A percentile compares a stretch with the other conserved stretches of the same genome.
Conservation (phyloP, 2,113 vertebrate genomes). For the Origma solitaria region DNA sequence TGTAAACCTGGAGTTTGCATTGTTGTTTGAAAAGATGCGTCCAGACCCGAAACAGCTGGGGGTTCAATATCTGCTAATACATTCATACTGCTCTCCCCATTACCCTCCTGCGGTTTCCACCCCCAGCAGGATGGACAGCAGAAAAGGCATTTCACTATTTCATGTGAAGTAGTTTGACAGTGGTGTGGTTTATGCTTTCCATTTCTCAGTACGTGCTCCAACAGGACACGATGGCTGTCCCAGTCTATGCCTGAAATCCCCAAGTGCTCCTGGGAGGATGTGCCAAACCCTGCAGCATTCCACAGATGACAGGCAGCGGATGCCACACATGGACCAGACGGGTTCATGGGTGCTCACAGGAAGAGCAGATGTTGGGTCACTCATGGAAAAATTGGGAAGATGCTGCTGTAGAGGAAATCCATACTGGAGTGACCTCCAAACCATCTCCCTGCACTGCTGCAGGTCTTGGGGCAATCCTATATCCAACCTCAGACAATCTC, state of each 20-base stretch:
- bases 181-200: neutral
- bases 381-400: neutral
- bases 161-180: neutral
- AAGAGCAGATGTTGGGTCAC: neutral
- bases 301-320: accelerated
- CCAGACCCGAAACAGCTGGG: neutral
- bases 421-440: neutral
- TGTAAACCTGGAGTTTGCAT: neutral
- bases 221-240: neutral
- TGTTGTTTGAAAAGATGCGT: neutral
- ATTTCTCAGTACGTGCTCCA: neutral
- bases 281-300: neutral
- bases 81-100: neutral
- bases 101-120: neutral
- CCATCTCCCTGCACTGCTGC: neutral
- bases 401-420: neutral
- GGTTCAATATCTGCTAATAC: accelerated
- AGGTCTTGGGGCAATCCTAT: accelerated
- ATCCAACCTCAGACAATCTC: neutral
- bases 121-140: neutral
- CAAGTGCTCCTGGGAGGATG: neutral
- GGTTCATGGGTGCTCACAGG: neutral
- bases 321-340: accelerated
- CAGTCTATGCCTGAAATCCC: neutral
- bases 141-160: neutral